Conservation (phyloP, 2,797 vertebrate species). For the Coregonus ussuriensis region DNA sequence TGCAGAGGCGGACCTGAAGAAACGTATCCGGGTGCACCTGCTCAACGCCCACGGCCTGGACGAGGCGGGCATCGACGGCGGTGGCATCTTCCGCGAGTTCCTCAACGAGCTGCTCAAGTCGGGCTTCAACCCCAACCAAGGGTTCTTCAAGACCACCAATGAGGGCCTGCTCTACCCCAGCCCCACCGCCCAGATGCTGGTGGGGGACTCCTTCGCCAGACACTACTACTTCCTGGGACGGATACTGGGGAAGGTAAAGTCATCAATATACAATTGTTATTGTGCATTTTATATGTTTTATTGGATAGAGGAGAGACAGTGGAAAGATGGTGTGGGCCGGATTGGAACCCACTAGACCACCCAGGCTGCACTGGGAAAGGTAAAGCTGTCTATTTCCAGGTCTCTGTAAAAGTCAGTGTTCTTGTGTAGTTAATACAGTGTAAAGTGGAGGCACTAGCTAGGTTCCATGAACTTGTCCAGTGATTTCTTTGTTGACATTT, state of each 20-base stretch:
- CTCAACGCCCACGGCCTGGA: slow-evolving; percentile 96
- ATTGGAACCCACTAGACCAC: background rate
- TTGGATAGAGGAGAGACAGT: background rate
- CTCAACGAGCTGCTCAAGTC: slow-evolving; percentile 96
- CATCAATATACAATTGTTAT: background rate
- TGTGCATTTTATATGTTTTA: too few species aligned
- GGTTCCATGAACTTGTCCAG: too few species aligned
- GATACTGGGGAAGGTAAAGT: slow-evolving; percentile 94
- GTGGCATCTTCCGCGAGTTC: slow-evolving; percentile 97
- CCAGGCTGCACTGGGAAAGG: too few species aligned
- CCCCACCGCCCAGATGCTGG: slow-evolving; percentile 92
- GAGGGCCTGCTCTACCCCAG: slow-evolving; percentile 94
- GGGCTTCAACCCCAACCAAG: slow-evolving; percentile 98
- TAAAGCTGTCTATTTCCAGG: too few species aligned
- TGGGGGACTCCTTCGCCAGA: slow-evolving; percentile 91
- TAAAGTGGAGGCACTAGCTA: too few species aligned
- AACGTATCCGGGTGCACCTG: slow-evolving; percentile 92
- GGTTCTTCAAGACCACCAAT: slow-evolving; percentile 98
- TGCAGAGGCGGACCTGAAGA: slow-evolving; percentile 94
- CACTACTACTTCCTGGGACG: slow-evolving; percentile 98
- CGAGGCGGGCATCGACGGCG: slow-evolving; percentile 97
- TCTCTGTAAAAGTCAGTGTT: too few species aligned
- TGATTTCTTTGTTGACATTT: too few species aligned
- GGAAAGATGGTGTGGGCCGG: background rate
- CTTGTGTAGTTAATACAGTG: too few species aligned